A percentile compares a stretch with the other conserved stretches of the same genome.
Conservation (phyloP, 1,140 invertebrate genomes). For the Archivesica marissinica region DNA sequence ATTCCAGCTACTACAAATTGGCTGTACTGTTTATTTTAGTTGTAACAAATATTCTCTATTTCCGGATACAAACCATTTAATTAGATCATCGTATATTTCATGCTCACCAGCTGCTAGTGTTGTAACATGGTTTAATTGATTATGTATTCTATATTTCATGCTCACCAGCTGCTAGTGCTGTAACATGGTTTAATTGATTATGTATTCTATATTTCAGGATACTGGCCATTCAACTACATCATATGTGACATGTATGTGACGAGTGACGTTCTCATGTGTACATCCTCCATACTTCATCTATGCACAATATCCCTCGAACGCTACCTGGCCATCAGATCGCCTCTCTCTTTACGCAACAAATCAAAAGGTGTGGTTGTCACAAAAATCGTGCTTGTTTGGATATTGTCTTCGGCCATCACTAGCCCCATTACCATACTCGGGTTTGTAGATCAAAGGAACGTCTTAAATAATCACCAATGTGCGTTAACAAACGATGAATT, state of each 20-base stretch:
- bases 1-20: no score
- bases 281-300: conserved; percentile 92
- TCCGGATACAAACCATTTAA: not conserved
- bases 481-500: conserved; percentile 87
- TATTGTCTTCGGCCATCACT: conserved; percentile 94
- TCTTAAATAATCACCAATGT: conserved; percentile 87
- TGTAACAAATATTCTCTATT: no score
- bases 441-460: conserved; percentile 85
- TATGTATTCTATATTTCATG: not conserved
- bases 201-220: conserved; percentile 87
- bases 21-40: no score
- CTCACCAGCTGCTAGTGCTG: not conserved
- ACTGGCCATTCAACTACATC: conserved; percentile 94
- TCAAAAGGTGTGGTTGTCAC: conserved; percentile 92
- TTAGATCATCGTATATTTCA: not conserved
- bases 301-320: conserved; percentile 83
- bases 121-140: not conserved
- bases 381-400: conserved; percentile 96
- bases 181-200: not conserved
- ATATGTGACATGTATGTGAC: conserved; percentile 98
- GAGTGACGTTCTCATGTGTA: conserved; percentile 96
- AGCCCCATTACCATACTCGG: conserved; percentile 94
- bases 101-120: not conserved
- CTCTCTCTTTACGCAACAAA: conserved; percentile 89
- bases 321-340: conserved; percentile 95